Evolutionary conservation across 2,888 invertebrate species (phyloP).

Genomic region (Apotomis betuletana): DNA sequence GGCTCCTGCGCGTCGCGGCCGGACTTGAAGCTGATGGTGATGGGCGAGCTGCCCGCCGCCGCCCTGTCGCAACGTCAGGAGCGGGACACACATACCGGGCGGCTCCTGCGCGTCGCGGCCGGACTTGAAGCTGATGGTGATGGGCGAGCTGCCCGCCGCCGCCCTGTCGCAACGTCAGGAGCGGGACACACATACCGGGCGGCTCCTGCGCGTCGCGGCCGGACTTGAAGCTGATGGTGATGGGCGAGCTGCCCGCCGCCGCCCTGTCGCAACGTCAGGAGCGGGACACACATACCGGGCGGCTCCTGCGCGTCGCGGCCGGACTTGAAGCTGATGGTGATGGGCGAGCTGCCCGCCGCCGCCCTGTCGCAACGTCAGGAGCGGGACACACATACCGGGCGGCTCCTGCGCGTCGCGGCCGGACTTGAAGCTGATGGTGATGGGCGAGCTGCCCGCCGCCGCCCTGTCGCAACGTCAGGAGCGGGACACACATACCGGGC

Average conservation of each 20-base stretch:
- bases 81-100: no score
- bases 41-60: constrained; percentile 58
- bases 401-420: constrained; percentile 52
- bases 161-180: no score
- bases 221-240: constrained; percentile 72
- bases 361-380: no score
- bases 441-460: constrained; percentile 58
- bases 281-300: no score
- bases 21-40: constrained; percentile 72
- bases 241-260: constrained; percentile 58
- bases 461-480: no score
- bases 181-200: no score
- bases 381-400: no score
- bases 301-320: constrained; percentile 52
- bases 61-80: no score
- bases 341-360: constrained; percentile 58
- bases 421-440: constrained; percentile 72
- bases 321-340: constrained; percentile 72
- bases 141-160: constrained; percentile 58
- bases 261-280: no score
- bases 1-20: constrained; percentile 52
- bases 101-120: constrained; percentile 52
- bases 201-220: constrained; percentile 52
- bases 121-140: constrained; percentile 72
- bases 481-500: no score